phyloP scores from a whole-genome alignment of 2,113 vertebrate species.

The Varanus komodoensis region DNA sequence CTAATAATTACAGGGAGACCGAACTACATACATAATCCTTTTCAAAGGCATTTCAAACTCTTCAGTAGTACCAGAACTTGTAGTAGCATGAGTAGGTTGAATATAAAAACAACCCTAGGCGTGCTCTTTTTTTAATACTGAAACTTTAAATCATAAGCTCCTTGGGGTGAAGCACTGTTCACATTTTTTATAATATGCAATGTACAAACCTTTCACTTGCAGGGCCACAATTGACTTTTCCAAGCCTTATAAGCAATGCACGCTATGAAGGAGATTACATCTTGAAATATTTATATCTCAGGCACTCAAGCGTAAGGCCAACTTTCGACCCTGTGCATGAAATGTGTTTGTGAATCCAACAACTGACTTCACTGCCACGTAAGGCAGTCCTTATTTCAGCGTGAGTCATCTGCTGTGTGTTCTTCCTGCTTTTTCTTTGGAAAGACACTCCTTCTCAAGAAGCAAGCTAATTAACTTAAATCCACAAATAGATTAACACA shows the following conservation, averaged over 20 bases:
- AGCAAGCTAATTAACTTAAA: background rate
- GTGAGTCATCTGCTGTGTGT: background rate
- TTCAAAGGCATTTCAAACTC: too few species aligned
- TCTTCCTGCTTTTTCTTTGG: background rate
- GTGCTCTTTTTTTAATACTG: background rate
- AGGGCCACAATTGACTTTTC: background rate
- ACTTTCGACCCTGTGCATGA: background rate
- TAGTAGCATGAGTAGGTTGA: too few species aligned
- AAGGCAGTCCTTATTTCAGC: background rate
- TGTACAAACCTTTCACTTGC: background rate
- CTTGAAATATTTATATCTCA: background rate
- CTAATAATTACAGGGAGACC: too few species aligned
- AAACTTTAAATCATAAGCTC: background rate
- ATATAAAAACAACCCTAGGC: too few species aligned
- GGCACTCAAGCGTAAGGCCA: background rate
- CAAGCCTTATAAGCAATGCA: background rate
- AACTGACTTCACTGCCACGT: background rate
- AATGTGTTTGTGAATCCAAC: background rate
- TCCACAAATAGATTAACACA: too few species aligned
- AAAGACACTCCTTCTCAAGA: background rate
- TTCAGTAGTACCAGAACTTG: too few species aligned
- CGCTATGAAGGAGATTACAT: background rate
- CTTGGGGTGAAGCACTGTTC: background rate
- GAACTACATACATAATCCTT: too few species aligned
- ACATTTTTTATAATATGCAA: background rate